These are phyloP conservation scores for Pammene aurita DNA, from an alignment of 2,888 invertebrate genomes.

Conservation along the genomic window DNA sequence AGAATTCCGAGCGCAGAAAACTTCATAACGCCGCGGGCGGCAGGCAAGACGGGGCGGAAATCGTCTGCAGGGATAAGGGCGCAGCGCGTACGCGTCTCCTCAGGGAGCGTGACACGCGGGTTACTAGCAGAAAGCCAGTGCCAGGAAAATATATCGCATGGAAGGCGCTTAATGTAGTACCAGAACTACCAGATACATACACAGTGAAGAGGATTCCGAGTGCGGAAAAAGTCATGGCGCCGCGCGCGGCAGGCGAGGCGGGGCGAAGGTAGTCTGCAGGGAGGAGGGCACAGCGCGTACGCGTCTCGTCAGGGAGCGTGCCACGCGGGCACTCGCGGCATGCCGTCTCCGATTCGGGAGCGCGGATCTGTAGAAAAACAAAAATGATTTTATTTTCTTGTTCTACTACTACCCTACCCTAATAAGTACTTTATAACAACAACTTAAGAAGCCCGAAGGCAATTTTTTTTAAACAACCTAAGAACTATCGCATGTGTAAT, in stretches of 20 bases:
- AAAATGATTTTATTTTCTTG: not conserved
- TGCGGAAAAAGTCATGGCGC: conserved; percentile 93
- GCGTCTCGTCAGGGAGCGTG: conserved; percentile 89
- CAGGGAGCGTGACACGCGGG: conserved; percentile 91
- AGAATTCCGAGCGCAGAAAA: conserved; percentile 93
- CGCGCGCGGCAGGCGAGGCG: conserved; percentile 94
- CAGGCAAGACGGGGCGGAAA: conserved; percentile 89
- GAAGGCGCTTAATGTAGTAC: too few species aligned
- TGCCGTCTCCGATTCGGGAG: conserved; percentile 90
- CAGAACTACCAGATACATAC: conserved; percentile 62
- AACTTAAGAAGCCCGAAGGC: too few species aligned
- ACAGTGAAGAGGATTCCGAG: conserved; percentile 91
- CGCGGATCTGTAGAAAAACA: conserved; percentile 85
- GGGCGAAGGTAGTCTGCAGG: conserved; percentile 91
- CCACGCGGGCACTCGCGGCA: conserved; percentile 92
- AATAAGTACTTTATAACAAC: too few species aligned
- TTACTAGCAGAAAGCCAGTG: too few species aligned
- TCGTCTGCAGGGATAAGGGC: conserved; percentile 91
- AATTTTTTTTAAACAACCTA: too few species aligned
- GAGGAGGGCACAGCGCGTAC: conserved; percentile 88
- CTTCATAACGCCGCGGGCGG: conserved; percentile 96
- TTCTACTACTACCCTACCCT: too few species aligned
- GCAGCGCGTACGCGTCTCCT: conserved; percentile 87
- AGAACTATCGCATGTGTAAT: too few species aligned
- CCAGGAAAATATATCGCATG: too few species aligned